A percentile compares a stretch with the other conserved stretches of the same genome.
Evolutionary conservation across 2,888 invertebrate species (phyloP).

Genomic region (Mythimna albipuncta): DNA sequence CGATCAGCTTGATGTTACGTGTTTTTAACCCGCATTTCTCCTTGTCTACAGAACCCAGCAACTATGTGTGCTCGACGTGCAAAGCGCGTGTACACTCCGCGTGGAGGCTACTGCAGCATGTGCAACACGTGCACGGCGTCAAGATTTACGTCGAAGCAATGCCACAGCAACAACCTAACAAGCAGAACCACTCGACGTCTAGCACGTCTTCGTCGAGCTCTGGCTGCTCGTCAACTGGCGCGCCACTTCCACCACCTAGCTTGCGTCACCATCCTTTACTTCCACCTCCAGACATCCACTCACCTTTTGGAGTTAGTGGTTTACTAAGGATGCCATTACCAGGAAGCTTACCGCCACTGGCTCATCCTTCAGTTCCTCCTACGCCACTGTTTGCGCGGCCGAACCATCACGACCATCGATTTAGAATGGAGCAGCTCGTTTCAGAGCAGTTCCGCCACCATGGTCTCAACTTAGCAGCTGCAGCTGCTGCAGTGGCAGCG

Average conservation of each 20-base stretch:
- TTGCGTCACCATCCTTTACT: slow-evolving; percentile 92
- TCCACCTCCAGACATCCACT: slow-evolving; percentile 94
- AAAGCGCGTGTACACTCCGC: slow-evolving; percentile 98
- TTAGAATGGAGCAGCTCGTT: slow-evolving; percentile 96
- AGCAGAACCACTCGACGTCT: slow-evolving; percentile 91
- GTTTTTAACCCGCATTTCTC: slow-evolving; percentile 70
- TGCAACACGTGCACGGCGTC: slow-evolving; percentile 97
- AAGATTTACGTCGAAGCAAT: slow-evolving; percentile 96
- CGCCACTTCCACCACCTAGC: slow-evolving; percentile 91
- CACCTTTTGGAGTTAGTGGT: slow-evolving; percentile 94
- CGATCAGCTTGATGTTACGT: slow-evolving; percentile 60
- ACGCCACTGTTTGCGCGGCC: slow-evolving; percentile 94
- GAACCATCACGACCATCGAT: slow-evolving; percentile 94
- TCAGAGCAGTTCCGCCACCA: slow-evolving; percentile 96
- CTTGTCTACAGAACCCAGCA: slow-evolving; percentile 96
- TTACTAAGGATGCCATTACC: slow-evolving; percentile 94
- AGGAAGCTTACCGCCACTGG: slow-evolving; percentile 91
- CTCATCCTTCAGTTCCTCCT: slow-evolving; percentile 93
- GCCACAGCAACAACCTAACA: slow-evolving; percentile 81
- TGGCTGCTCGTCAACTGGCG: slow-evolving; percentile 88
- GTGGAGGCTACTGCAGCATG: slow-evolving; percentile 98
- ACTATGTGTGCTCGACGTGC: slow-evolving; percentile 98
- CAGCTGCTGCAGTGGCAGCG: slow-evolving; percentile 93
- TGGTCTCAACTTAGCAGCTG: slow-evolving; percentile 94
- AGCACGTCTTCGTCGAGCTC: slow-evolving; percentile 91